A percentile compares a stretch with the other conserved stretches of the same genome.
Evolutionary conservation across 2,888 invertebrate species (phyloP).

Genomic region (Orchesellides sinensis): DNA sequence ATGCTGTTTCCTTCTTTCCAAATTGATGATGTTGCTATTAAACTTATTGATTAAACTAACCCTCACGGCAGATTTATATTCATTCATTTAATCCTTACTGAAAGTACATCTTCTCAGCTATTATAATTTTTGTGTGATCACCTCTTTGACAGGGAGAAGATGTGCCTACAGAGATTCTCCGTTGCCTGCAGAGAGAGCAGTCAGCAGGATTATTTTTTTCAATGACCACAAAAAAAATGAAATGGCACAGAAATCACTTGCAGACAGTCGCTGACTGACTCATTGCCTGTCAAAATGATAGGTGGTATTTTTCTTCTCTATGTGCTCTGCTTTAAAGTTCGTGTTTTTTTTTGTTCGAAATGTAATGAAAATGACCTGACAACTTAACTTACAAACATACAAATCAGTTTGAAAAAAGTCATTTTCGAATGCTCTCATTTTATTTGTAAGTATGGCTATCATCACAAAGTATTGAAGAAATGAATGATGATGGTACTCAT

Average conservation of each 20-base stretch:
- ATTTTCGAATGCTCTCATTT: neutral
- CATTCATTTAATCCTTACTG: constrained; percentile 22
- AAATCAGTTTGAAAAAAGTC: neutral
- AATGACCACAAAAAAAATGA: constrained; percentile 42
- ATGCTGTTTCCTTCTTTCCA: constrained; percentile 36
- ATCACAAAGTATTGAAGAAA: too few relatives aligned
- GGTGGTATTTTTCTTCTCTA: neutral
- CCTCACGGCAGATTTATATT: constrained; percentile 51
- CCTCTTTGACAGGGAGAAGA: constrained; percentile 49
- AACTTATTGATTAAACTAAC: constrained; percentile 63
- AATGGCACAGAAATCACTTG: constrained; percentile 52
- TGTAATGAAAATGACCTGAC: constrained; percentile 48
- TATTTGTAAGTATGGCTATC: too few relatives aligned
- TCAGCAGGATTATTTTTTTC: constrained; percentile 33
- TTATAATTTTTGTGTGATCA: constrained; percentile 55
- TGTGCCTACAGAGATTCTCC: constrained; percentile 39
- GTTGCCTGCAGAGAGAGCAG: constrained; percentile 45
- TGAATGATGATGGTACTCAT: too few relatives aligned
- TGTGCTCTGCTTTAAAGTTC: constrained; percentile 10
- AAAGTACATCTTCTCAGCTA: neutral
- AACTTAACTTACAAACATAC: constrained; percentile 34
- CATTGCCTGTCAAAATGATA: constrained; percentile 51
- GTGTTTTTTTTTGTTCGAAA: too few relatives aligned
- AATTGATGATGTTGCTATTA: constrained; percentile 62
- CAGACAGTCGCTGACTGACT: constrained; percentile 51